Conservation (phyloP, 2,888 invertebrate species). For the Gymnocheta viridis region DNA sequence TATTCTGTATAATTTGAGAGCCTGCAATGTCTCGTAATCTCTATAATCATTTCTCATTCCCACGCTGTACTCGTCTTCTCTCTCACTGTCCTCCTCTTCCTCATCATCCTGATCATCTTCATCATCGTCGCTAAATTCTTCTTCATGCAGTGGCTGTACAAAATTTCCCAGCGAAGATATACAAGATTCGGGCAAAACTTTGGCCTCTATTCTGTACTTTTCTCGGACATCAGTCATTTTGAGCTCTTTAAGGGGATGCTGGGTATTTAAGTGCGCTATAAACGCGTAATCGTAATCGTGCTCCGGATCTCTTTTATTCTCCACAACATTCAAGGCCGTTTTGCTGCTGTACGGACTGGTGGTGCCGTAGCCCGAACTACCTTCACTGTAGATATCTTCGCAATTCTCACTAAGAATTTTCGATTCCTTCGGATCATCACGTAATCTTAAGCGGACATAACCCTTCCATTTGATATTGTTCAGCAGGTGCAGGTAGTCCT, state of each 20-base stretch:
- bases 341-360: constrained; percentile 69
- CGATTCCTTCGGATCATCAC: constrained; percentile 72
- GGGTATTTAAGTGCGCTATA: constrained; percentile 85
- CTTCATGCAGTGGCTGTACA: constrained; percentile 73
- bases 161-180: constrained; percentile 76
- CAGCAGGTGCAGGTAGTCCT: constrained; percentile 75
- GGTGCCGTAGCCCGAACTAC: constrained; percentile 76
- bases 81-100: constrained; percentile 54
- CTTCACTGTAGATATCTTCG: constrained; percentile 75
- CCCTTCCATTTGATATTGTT: constrained; percentile 79
- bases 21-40: constrained; percentile 75
- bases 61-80: no score
- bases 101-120: constrained; percentile 71
- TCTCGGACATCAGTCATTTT: constrained; percentile 70
- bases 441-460: constrained; percentile 78
- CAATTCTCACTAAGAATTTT: constrained; percentile 20
- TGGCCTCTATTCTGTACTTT: constrained; percentile 69
- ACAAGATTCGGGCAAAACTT: constrained; percentile 78
- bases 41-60: constrained; percentile 48
- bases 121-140: constrained; percentile 73
- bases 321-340: constrained; percentile 28
- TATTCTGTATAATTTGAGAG: constrained; percentile 67
- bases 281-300: constrained; percentile 84
- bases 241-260: constrained; percentile 82
- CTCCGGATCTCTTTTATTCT: constrained; percentile 62